Evolutionary conservation across 2,888 invertebrate species (phyloP).

Genomic region (Ptycholaimellus sp.): DNA sequence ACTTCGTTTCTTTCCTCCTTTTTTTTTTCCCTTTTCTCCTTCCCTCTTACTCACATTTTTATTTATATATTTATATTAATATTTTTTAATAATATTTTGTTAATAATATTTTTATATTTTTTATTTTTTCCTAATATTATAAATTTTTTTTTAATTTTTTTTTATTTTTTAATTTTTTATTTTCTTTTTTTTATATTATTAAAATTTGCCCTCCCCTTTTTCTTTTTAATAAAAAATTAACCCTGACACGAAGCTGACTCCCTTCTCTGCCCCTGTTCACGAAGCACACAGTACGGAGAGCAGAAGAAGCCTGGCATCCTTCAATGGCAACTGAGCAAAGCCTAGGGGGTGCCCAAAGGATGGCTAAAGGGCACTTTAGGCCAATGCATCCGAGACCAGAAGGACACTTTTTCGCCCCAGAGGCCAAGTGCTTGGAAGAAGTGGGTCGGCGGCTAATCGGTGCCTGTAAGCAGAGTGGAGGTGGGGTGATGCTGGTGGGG

Average conservation of each 20-base stretch:
- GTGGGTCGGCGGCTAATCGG: no score
- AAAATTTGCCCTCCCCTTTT: neutral
- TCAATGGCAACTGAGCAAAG: no score
- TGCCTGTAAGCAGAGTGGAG: no score
- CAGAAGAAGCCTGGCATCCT: no score
- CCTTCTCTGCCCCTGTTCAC: slow-evolving; percentile 2
- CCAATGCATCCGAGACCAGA: no score
- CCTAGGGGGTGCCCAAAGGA: no score
- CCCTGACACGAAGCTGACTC: slow-evolving; percentile 6
- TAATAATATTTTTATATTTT: neutral
- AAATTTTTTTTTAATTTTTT: neutral
- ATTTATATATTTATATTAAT: neutral
- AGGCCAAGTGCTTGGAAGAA: no score
- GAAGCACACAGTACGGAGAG: no score
- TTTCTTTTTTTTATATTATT: neutral
- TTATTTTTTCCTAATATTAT: neutral
- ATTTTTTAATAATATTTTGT: neutral
- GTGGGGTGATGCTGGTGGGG: no score
- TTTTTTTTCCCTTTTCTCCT: slow-evolving; percentile 1
- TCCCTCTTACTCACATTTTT: neutral
- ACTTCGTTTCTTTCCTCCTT: neutral
- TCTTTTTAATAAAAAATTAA: neutral
- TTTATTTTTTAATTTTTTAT: neutral
- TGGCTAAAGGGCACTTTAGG: no score
- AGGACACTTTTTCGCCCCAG: no score